Conservation (phyloP, 2,888 invertebrate genomes). For the Lepidocyrtoides sp. region DNA sequence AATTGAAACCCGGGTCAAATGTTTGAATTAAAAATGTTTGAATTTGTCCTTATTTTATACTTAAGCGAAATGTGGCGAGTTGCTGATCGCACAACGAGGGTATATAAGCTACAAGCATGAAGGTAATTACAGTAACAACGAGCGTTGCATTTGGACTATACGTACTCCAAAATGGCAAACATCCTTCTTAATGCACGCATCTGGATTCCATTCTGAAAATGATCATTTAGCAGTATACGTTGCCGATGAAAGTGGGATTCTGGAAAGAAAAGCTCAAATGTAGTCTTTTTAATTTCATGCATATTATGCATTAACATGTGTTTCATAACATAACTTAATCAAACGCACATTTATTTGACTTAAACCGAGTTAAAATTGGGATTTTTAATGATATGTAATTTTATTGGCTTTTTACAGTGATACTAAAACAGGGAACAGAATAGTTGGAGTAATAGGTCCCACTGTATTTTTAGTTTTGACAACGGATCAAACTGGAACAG, state of each 20-base stretch:
- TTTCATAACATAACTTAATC: background rate
- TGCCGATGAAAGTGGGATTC: slow-evolving; percentile 20
- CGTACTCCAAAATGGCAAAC: slow-evolving; percentile 72
- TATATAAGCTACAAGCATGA: slow-evolving; percentile 62
- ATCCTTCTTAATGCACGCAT: slow-evolving; percentile 43
- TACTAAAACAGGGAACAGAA: slow-evolving; percentile 34
- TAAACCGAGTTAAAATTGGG: too few relatives aligned
- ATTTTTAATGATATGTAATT: background rate
- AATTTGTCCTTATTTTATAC: background rate
- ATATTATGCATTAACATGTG: background rate
- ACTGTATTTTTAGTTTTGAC: slow-evolving; percentile 68
- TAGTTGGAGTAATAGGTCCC: slow-evolving; percentile 63
- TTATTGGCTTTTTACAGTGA: slow-evolving; percentile 27
- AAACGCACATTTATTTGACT: too few relatives aligned
- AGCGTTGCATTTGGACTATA: slow-evolving; percentile 78
- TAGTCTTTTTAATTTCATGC: background rate
- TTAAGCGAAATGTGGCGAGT: slow-evolving; percentile 60
- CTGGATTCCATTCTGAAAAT: slow-evolving; percentile 54
- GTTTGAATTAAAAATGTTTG: background rate
- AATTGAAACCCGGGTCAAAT: background rate
- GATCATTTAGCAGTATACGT: slow-evolving; percentile 62
- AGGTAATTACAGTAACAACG: slow-evolving; percentile 64
- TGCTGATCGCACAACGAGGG: slow-evolving; percentile 45
- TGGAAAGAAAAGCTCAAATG: slow-evolving; percentile 60
- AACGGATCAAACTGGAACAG: slow-evolving; percentile 51